phyloP scores from a whole-genome alignment of 2,888 invertebrate species.

The Steinernema hermaphroditum region DNA sequence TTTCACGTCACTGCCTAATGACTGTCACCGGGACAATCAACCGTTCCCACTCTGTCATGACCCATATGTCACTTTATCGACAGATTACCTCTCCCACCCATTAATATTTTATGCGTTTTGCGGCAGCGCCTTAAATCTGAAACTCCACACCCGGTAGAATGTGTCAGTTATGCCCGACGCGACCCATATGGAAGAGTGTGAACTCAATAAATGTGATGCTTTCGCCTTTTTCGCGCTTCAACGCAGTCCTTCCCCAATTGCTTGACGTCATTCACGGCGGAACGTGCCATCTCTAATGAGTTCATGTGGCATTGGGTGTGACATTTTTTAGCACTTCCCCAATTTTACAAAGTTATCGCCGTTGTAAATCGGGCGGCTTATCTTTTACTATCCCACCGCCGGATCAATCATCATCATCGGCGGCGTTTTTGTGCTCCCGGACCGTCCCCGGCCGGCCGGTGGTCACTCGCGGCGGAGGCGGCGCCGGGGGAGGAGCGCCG shows the following conservation, averaged over 20 bases:
- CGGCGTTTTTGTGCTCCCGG: slow-evolving; percentile 8
- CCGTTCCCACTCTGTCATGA: too few relatives aligned
- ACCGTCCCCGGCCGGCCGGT: not conserved
- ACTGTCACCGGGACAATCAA: too few relatives aligned
- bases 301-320: not conserved
- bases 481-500: not conserved
- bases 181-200: not conserved
- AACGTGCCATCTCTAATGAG: not conserved
- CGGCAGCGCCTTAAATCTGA: too few relatives aligned
- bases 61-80: too few relatives aligned
- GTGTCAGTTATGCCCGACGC: too few relatives aligned
- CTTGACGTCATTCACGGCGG: too few relatives aligned
- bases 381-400: not conserved
- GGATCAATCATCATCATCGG: not conserved
- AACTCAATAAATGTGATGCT: not conserved
- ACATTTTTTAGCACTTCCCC: not conserved
- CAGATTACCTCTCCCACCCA: too few relatives aligned
- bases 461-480: not conserved
- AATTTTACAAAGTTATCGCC: not conserved
- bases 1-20: too few relatives aligned
- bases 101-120: too few relatives aligned
- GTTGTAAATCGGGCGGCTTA: not conserved
- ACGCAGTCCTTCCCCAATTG: too few relatives aligned
- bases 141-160: too few relatives aligned
- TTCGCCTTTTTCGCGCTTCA: not conserved